Evolutionary conservation across 2,113 vertebrate species (phyloP).

Genomic region (Scolopax mira): DNA sequence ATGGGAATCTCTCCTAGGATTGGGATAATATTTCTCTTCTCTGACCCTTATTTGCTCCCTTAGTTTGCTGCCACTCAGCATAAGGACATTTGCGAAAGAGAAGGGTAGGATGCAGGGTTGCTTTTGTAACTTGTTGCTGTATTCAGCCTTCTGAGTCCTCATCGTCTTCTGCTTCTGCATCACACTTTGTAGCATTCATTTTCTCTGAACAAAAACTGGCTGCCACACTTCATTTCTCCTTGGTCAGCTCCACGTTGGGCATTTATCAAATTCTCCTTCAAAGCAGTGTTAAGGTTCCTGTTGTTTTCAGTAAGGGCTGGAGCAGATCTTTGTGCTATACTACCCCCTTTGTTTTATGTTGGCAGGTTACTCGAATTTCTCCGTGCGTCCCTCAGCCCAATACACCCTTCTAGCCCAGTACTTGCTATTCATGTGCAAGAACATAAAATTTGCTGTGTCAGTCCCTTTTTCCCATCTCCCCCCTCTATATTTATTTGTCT

Average conservation of each 20-base stretch:
- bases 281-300: background rate
- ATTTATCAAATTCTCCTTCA: background rate
- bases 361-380: background rate
- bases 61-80: background rate
- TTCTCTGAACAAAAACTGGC: background rate
- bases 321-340: background rate
- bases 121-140: background rate
- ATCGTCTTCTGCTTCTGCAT: background rate
- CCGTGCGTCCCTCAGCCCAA: background rate
- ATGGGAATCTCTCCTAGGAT: background rate
- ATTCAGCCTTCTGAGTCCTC: background rate
- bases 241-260: background rate
- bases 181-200: background rate
- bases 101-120: background rate
- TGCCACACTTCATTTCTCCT: background rate
- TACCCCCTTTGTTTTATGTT: background rate
- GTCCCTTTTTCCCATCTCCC: background rate
- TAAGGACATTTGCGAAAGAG: background rate
- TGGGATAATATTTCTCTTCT: background rate
- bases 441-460: background rate
- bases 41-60: background rate
- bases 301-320: background rate
- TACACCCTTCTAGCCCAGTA: background rate
- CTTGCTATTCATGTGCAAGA: background rate
- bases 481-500: background rate